phyloP scores from a whole-genome alignment of 2,113 vertebrate genomes.

The Collichthys lucidus region DNA sequence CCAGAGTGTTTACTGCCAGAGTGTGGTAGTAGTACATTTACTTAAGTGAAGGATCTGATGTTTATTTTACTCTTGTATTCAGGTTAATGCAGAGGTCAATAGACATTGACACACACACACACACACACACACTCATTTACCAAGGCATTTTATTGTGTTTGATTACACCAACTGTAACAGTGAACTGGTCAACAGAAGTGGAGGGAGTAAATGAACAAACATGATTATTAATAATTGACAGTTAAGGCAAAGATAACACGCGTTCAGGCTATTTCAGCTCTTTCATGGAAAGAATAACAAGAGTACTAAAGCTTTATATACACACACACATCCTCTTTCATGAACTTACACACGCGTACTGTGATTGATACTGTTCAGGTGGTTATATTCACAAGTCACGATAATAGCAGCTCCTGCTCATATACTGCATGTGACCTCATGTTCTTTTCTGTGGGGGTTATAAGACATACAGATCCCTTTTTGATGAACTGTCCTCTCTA shows the following conservation, averaged over 20 bases:
- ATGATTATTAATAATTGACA: conserved; percentile 26
- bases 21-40: background rate
- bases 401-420: conserved; percentile 16
- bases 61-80: background rate
- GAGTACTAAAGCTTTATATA: conserved; percentile 19
- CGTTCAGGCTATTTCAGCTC: conserved; percentile 56
- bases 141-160: conserved; percentile 48
- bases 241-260: conserved; percentile 46
- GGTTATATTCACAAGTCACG: background rate
- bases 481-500: background rate
- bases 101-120: conserved; percentile 7
- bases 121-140: conserved; percentile 13
- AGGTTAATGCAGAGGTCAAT: background rate
- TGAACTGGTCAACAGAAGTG: conserved; percentile 37
- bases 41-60: background rate
- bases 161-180: conserved; percentile 42
- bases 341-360: conserved; percentile 10
- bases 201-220: conserved; percentile 31
- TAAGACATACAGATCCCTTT: conserved; percentile 8
- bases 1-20: too few species aligned
- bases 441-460: background rate
- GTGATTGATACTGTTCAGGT: background rate
- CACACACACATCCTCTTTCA: conserved; percentile 16
- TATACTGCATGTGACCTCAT: conserved; percentile 8
- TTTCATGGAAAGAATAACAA: conserved; percentile 85